phyloP scores from a whole-genome alignment of 2,797 vertebrate genomes.

The Catamblyrhynchus diadema region DNA sequence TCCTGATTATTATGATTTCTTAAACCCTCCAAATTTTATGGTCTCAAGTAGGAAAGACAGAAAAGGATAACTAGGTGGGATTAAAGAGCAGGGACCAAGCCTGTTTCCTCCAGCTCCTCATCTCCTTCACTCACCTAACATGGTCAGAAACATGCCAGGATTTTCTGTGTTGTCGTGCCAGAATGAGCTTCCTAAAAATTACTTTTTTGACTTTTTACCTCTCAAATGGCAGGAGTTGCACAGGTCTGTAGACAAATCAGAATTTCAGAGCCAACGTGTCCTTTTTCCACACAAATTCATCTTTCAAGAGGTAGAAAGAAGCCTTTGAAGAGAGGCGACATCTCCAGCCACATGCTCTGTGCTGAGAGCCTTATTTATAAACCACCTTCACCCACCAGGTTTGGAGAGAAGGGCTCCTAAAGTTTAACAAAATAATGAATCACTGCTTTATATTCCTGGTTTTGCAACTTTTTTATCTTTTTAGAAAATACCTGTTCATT shows the following conservation, averaged over 20 bases:
- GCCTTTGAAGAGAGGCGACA: neutral
- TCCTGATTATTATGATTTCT: neutral
- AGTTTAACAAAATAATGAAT: fast-evolving
- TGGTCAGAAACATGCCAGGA: neutral
- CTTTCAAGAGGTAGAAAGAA: neutral
- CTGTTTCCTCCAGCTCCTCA: neutral
- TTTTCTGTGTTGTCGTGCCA: neutral
- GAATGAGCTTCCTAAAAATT: neutral
- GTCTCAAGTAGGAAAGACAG: neutral
- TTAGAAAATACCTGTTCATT: neutral
- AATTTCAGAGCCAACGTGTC: fast-evolving
- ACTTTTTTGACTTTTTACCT: neutral
- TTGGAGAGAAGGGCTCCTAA: neutral
- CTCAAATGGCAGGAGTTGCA: neutral
- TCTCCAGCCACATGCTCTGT: fast-evolving
- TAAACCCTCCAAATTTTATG: neutral
- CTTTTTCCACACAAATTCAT: neutral
- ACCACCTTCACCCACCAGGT: neutral
- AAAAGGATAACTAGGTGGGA: neutral
- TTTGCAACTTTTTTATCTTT: neutral
- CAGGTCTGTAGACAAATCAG: neutral
- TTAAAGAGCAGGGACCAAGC: neutral
- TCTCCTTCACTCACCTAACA: neutral
- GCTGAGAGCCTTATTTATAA: neutral
- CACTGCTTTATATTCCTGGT: neutral